Conservation (phyloP, 2,888 invertebrate species). For the Temnothorax rugatulus region DNA sequence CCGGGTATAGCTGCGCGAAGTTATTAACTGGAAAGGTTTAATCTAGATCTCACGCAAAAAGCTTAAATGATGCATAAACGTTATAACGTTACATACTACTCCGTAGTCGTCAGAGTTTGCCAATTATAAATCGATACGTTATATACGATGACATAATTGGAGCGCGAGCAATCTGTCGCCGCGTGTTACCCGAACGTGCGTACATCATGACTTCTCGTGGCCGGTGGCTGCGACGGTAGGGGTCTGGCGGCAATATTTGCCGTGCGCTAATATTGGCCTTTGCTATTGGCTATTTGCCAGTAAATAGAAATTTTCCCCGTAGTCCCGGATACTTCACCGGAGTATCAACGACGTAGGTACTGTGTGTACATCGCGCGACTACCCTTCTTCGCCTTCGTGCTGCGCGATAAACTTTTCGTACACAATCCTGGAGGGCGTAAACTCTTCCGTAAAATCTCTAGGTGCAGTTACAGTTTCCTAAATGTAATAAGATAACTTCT, state of each 20-base stretch:
- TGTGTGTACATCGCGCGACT: background rate
- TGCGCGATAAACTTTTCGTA: background rate
- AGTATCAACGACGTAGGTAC: conserved; percentile 6
- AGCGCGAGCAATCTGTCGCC: conserved; percentile 51
- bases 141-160: conserved; percentile 34
- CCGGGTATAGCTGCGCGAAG: background rate
- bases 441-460: background rate
- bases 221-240: conserved; percentile 41
- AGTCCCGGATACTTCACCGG: conserved; percentile 40
- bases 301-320: conserved; percentile 73
- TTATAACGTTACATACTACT: background rate
- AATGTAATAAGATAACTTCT: conserved; percentile 29
- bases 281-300: conserved; percentile 74
- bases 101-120: conserved; percentile 1
- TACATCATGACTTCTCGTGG: conserved; percentile 70
- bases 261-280: conserved; percentile 73
- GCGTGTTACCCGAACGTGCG: conserved; percentile 38
- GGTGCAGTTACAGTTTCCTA: conserved; percentile 20
- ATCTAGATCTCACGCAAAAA: conserved; percentile 22
- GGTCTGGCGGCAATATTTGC: conserved; percentile 66
- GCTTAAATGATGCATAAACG: background rate
- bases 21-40: conserved; percentile 10
- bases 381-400: background rate
- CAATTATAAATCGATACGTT: conserved; percentile 44
- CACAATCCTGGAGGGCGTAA: background rate